Evolutionary conservation across 2,888 invertebrate species (phyloP).

Genomic region (Nyleta sp.): DNA sequence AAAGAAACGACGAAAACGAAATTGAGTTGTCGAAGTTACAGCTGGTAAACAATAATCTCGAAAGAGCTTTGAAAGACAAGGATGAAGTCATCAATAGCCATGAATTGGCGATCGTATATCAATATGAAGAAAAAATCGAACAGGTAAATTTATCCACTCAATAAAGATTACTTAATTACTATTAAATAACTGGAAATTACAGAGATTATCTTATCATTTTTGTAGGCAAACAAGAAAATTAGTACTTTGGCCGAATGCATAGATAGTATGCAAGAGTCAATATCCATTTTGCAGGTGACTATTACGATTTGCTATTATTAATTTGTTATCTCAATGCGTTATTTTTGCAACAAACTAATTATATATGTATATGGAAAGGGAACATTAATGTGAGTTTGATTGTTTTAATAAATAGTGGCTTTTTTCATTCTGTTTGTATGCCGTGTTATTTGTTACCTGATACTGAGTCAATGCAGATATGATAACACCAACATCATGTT

Average conservation of each 20-base stretch:
- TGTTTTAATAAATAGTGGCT: no score
- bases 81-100: slow-evolving; percentile 47
- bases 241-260: slow-evolving; percentile 12
- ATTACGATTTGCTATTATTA: no score
- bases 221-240: slow-evolving; percentile 48
- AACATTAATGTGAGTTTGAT: no score
- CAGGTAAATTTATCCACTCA: slow-evolving; percentile 15
- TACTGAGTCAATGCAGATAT: no score
- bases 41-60: slow-evolving; percentile 71
- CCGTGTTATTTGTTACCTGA: no score
- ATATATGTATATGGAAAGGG: no score
- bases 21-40: slow-evolving; percentile 73
- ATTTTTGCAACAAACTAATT: no score
- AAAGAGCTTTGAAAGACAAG: slow-evolving; percentile 68
- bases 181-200: no score
- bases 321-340: no score
- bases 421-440: no score
- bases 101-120: slow-evolving; percentile 22
- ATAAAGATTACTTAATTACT: not conserved
- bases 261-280: slow-evolving; percentile 41
- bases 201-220: not conserved
- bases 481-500: no score
- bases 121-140: slow-evolving; percentile 29
- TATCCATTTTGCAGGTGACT: slow-evolving; percentile 51
- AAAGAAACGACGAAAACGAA: slow-evolving; percentile 73